phyloP scores from a whole-genome alignment of 2,888 invertebrate species.

The Rhopalosiphum nymphaeae region DNA sequence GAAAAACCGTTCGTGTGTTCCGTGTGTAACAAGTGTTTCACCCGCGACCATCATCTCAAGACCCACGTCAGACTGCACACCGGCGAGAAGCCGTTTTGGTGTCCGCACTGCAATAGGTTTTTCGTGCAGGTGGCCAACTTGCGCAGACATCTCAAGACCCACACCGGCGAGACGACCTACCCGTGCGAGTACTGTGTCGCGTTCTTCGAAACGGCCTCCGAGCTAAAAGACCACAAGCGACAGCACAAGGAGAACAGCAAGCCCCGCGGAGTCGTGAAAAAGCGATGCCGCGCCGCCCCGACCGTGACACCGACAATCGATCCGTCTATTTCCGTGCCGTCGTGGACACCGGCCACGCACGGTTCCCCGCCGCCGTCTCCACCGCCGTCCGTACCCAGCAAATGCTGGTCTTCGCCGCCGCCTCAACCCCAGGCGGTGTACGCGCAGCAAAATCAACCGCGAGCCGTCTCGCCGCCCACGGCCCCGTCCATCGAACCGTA shows the following conservation, averaged over 20 bases:
- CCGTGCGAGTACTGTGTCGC: constrained; percentile 70
- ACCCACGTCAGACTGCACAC: constrained; percentile 94
- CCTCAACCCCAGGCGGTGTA: constrained; percentile 27
- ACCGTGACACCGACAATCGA: neutral
- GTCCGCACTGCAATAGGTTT: constrained; percentile 90
- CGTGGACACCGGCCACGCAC: constrained; percentile 44
- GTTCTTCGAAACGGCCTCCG: constrained; percentile 47
- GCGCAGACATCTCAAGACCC: constrained; percentile 88
- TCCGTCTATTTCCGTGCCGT: neutral
- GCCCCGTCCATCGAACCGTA: constrained; percentile 69
- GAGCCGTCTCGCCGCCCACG: constrained; percentile 70
- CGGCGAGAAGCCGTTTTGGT: constrained; percentile 93
- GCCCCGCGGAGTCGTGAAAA: constrained; percentile 66
- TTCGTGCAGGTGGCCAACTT: constrained; percentile 95
- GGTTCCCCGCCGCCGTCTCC: constrained; percentile 71
- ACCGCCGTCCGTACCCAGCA: constrained; percentile 74
- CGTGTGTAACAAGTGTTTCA: constrained; percentile 92
- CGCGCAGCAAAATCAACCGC: constrained; percentile 68
- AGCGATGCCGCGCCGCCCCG: constrained; percentile 24
- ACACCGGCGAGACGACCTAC: constrained; percentile 92
- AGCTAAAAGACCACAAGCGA: constrained; percentile 50
- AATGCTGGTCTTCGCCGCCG: constrained; percentile 68
- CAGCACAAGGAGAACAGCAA: constrained; percentile 54
- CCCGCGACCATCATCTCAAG: constrained; percentile 92
- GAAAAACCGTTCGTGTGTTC: constrained; percentile 94